Base-by-base conservation (phyloP, 2,888 invertebrate species). In the Rotaria magnacalcarata region DNA sequence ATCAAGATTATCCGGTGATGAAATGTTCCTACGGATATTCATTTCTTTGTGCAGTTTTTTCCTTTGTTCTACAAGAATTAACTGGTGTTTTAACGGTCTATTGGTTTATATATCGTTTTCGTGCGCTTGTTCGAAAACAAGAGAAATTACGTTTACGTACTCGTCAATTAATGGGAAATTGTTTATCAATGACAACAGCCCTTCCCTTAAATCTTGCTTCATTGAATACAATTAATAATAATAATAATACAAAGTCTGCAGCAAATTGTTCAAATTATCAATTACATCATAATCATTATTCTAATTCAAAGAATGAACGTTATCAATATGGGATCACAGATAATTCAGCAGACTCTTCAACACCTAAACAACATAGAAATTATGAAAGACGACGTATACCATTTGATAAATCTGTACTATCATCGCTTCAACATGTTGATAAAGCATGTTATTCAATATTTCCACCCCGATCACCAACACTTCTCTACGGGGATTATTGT, bases 41-140 rank as follows among this genome's bases (percentile, higher is more conserved):
- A 24, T 86, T 86, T 58, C 27, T 86, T 34, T 85, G 74, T 27
- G 84, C 85, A 21, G 86, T 86, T 52, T 56, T 74, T 14, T 84
- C 86, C 7, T 86, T 86, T 86, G 52, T 86, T 21, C 52, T 75
- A 47, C 84, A 85, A 47, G 86, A 86, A 85, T 86, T 86, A 10
- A 85, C 84, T 85, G 86, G 86, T 34, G 84, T 86, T 41, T 80
- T 84, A 67, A 85, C 84, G 34, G 84, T 86, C 10, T 86, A 86
- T 54, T 86, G 86, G 86, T 86, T 84, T 47, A 75, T 86, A 11
- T 80, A 80, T 80, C 80, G 80, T 47, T 80, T 80, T 80, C 80
- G 80, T 80, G 80, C 80, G 24, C 47, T 80, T 47, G 80, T 80
- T n/a, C 80, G 80, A 24, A 80, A 47, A 47, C 80, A 80, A 80